Evolutionary conservation across 2,113 vertebrate species (phyloP).

Genomic region (Dryoscopus gambensis): DNA sequence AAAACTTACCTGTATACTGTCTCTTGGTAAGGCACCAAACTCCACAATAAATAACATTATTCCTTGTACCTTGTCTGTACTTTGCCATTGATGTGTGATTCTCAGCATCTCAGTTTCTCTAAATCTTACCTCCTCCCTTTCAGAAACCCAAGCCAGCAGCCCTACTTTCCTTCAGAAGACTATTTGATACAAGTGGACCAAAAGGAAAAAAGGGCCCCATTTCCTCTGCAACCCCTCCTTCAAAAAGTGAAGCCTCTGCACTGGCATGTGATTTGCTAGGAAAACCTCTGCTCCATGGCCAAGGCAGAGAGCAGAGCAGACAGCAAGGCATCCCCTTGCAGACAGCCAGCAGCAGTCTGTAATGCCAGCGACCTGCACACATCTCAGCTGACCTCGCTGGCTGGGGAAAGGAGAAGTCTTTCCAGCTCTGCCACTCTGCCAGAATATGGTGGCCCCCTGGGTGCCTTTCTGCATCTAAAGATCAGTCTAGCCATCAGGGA

Average conservation of each 20-base stretch:
- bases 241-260: neutral
- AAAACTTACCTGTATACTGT: neutral
- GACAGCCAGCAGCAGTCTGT: neutral
- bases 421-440: neutral
- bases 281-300: neutral
- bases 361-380: neutral
- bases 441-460: neutral
- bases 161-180: neutral
- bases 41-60: neutral
- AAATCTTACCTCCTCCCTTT: neutral
- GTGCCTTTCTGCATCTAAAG: neutral
- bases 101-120: neutral
- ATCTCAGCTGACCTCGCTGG: accelerated
- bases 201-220: neutral
- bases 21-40: neutral
- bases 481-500: neutral
- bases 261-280: neutral
- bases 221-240: neutral
- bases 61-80: neutral
- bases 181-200: neutral
- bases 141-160: neutral
- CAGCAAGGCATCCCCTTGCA: neutral
- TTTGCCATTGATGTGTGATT: accelerated
- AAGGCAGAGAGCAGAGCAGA: neutral
- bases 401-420: neutral